Conservation (phyloP, 2,797 vertebrate species). For the Etheostoma nigrum region DNA sequence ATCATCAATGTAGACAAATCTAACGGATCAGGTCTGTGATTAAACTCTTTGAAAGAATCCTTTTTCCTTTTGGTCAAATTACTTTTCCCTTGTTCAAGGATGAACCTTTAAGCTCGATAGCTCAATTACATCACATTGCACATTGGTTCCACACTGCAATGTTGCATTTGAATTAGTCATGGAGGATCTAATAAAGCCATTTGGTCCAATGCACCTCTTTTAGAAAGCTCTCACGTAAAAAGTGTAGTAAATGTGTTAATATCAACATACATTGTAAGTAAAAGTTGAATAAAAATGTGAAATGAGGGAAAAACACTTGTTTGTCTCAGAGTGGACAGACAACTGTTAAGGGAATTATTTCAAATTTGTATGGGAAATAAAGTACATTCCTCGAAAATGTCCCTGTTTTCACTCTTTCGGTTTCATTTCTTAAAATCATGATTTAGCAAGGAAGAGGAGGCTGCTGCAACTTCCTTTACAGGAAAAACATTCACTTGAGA, state of each 20-base stretch:
- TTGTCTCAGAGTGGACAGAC: not conserved
- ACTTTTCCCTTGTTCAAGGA: not conserved
- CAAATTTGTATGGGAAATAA: not conserved
- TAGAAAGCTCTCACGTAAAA: not conserved
- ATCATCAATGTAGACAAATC: not conserved
- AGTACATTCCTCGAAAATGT: not conserved
- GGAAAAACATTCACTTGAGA: conserved; percentile 17
- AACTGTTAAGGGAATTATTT: no score
- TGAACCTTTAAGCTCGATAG: not conserved
- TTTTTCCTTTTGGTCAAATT: not conserved
- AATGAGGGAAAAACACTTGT: not conserved
- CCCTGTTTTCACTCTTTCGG: not conserved
- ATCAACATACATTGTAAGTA: not conserved
- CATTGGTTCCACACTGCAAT: not conserved
- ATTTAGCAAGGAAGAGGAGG: not conserved
- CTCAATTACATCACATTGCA: not conserved
- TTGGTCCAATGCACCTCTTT: not conserved
- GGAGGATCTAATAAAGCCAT: not conserved
- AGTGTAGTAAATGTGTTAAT: not conserved
- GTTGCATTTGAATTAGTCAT: not conserved
- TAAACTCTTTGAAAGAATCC: not conserved
- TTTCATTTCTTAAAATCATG: conserved; percentile 27
- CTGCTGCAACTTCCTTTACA: conserved; percentile 18
- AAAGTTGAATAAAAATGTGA: not conserved
- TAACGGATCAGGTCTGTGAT: not conserved